These are phyloP conservation scores for Carcharodon carcharias DNA, from an alignment of 2,797 vertebrate genomes.

Conservation along the genomic window DNA sequence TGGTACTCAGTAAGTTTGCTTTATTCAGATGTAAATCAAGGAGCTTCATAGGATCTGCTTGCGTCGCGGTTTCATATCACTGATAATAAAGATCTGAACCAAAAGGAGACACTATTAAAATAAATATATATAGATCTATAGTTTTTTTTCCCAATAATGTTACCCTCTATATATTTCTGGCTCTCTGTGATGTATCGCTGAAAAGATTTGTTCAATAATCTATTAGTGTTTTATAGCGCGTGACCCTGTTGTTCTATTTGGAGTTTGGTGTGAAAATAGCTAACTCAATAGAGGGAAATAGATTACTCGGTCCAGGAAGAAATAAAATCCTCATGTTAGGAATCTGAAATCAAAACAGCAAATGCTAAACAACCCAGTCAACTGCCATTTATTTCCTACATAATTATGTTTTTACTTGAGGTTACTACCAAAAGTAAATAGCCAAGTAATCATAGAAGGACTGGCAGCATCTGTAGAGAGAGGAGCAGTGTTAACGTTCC, in stretches of 20 bases:
- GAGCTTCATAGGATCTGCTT: neutral
- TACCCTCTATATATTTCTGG: neutral
- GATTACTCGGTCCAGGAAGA: neutral
- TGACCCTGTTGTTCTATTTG: neutral
- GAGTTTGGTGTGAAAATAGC: neutral
- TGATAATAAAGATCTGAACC: neutral
- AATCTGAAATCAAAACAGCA: neutral
- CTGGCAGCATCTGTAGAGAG: neutral
- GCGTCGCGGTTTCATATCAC: neutral
- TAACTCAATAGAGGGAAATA: neutral
- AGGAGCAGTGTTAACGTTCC: no score
- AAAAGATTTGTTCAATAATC: neutral
- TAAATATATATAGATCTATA: no score
- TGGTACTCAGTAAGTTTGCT: neutral
- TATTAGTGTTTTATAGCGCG: neutral
- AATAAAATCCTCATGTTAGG: no score
- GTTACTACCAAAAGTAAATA: neutral
- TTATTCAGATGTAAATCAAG: neutral
- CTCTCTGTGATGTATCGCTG: neutral
- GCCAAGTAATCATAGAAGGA: neutral
- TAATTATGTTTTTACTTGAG: neutral
- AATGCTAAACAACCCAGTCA: neutral
- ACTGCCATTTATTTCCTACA: neutral
- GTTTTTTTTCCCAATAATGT: neutral
- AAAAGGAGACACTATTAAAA: neutral